These are phyloP conservation scores for Stegostoma tigrinum DNA, from an alignment of 2,113 vertebrate species.

Conservation along the genomic window DNA sequence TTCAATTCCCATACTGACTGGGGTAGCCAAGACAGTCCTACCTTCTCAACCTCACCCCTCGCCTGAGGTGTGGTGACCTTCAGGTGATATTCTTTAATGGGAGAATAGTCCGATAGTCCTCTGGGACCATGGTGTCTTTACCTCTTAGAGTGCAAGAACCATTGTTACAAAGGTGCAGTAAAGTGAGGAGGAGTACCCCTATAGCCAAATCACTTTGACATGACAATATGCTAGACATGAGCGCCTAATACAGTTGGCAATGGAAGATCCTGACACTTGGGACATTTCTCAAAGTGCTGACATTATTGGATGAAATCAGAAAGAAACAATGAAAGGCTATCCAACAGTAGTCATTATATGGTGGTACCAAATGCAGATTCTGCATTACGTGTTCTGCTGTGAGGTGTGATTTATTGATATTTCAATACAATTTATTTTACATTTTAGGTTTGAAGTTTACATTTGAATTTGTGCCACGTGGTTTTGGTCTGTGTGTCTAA, in stretches of 20 bases:
- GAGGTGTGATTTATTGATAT: too few species aligned
- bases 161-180: slow-evolving; percentile 40
- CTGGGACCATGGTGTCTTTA: not conserved
- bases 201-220: not conserved
- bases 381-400: not conserved
- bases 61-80: too few species aligned
- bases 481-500: too few species aligned
- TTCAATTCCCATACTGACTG: too few species aligned
- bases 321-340: not conserved
- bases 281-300: not conserved
- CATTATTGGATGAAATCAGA: not conserved
- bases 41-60: too few species aligned
- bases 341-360: too few species aligned
- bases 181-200: not conserved
- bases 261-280: not conserved
- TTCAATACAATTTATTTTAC: too few species aligned
- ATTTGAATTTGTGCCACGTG: too few species aligned
- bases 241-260: not conserved
- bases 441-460: too few species aligned
- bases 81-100: too few species aligned
- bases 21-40: too few species aligned
- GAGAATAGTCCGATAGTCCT: too few species aligned
- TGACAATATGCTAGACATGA: not conserved
- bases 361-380: not conserved
- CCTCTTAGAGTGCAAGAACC: slow-evolving; percentile 52